Conservation (phyloP, 1,140 invertebrate genomes). For the Aphelenchoides besseyi region DNA sequence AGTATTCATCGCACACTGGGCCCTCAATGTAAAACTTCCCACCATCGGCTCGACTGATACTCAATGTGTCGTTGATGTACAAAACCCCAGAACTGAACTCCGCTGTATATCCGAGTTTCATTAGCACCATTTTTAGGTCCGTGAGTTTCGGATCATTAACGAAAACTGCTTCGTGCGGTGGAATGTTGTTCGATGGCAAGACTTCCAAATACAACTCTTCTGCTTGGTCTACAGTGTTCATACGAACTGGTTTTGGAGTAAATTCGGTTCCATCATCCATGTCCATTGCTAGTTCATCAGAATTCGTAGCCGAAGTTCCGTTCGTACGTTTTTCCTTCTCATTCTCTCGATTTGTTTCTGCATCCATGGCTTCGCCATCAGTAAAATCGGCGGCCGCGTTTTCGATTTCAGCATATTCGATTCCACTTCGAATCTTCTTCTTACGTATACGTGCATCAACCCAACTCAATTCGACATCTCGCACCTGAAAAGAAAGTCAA, state of each 20-base stretch:
- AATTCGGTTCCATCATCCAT: slow-evolving; percentile 15
- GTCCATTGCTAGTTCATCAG: slow-evolving; percentile 30
- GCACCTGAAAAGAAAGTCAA: slow-evolving; percentile 64
- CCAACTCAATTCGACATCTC: slow-evolving; percentile 83
- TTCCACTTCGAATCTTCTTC: slow-evolving; percentile 24
- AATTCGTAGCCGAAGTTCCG: slow-evolving; percentile 24
- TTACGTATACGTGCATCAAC: slow-evolving; percentile 69
- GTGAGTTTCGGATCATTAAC: slow-evolving; percentile 91
- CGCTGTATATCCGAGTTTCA: slow-evolving; percentile 78
- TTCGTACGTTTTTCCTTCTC: slow-evolving; percentile 33
- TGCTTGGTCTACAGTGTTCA: background rate
- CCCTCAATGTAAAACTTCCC: slow-evolving; percentile 90
- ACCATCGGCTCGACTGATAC: slow-evolving; percentile 82
- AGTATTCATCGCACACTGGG: slow-evolving; percentile 82
- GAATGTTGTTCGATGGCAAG: slow-evolving; percentile 63
- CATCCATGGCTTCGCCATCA: slow-evolving; percentile 18
- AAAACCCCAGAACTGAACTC: slow-evolving; percentile 91
- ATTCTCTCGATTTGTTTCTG: background rate
- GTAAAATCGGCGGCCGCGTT: slow-evolving; percentile 20
- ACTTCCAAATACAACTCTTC: slow-evolving; percentile 51
- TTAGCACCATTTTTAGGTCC: slow-evolving; percentile 92
- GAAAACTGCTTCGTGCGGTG: slow-evolving; percentile 80
- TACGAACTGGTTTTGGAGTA: background rate
- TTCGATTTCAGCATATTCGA: slow-evolving; percentile 30
- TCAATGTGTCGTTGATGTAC: slow-evolving; percentile 85